Conservation (phyloP, 2,797 vertebrate species). For the Pseudocheirus occidentalis region DNA sequence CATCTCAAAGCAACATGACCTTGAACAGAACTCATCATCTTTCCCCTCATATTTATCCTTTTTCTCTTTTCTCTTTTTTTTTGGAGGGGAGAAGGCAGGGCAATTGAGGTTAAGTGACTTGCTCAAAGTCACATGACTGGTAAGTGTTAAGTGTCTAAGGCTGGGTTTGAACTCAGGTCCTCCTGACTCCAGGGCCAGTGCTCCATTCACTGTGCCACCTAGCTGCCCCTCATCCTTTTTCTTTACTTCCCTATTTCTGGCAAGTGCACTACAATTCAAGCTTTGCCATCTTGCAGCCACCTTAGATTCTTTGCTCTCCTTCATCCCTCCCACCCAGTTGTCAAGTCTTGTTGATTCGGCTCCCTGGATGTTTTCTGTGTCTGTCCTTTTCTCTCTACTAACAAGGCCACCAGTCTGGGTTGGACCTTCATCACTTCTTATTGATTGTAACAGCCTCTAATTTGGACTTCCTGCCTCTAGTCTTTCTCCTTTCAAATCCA, state of each 20-base stretch:
- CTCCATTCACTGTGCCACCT: too few species aligned
- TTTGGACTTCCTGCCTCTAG: background rate
- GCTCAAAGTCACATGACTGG: too few species aligned
- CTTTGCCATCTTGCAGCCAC: background rate
- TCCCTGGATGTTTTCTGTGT: background rate
- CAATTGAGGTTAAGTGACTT: too few species aligned
- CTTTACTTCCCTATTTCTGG: background rate
- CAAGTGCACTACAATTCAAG: background rate
- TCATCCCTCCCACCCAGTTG: background rate
- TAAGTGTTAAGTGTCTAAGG: too few species aligned
- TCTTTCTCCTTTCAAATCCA: background rate
- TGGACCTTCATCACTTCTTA: background rate
- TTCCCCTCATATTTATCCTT: background rate
- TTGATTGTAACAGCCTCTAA: background rate
- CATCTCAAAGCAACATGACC: background rate
- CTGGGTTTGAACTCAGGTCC: too few species aligned
- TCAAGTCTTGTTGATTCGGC: background rate
- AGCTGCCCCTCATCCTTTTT: background rate
- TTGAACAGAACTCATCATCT: background rate
- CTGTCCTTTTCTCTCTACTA: background rate
- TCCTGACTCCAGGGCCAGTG: too few species aligned
- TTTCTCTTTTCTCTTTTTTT: too few species aligned
- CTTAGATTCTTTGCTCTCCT: background rate
- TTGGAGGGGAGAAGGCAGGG: too few species aligned
- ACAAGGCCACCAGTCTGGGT: background rate